phyloP scores from a whole-genome alignment of 2,888 invertebrate species.

The Sussaba pulchella region DNA sequence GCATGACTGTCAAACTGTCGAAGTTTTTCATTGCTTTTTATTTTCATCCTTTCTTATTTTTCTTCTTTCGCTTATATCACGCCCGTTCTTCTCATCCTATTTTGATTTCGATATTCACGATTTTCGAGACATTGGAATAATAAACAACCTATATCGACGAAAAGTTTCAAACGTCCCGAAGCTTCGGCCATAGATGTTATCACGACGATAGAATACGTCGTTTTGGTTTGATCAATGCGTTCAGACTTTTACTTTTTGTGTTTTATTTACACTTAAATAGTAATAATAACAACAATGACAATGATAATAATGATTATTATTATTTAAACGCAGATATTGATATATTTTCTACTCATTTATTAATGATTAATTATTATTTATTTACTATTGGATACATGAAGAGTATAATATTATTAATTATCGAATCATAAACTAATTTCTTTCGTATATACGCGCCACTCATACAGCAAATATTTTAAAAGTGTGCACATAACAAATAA shows the following conservation, averaged over 20 bases:
- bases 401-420: too few species aligned
- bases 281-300: too few species aligned
- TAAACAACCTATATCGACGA: too few species aligned
- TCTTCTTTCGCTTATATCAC: neutral
- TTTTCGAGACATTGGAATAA: slow-evolving; percentile 17
- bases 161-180: too few species aligned
- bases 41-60: neutral
- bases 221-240: slow-evolving; percentile 27
- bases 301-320: too few species aligned
- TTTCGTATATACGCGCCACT: too few species aligned
- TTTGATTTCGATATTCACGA: slow-evolving; percentile 28
- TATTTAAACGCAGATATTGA: too few species aligned
- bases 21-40: slow-evolving; percentile 28
- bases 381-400: too few species aligned
- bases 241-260: neutral
- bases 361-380: too few species aligned
- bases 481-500: slow-evolving; percentile 1
- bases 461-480: slow-evolving; percentile 3
- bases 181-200: slow-evolving; percentile 14
- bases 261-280: too few species aligned
- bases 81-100: neutral
- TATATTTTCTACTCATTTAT: too few species aligned
- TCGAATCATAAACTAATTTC: too few species aligned
- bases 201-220: slow-evolving; percentile 5
- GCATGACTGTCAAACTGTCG: slow-evolving; percentile 69